A percentile compares a stretch with the other conserved stretches of the same genome.
Evolutionary conservation across 2,888 invertebrate genomes (phyloP).

Genomic region (Chrysolina americana): DNA sequence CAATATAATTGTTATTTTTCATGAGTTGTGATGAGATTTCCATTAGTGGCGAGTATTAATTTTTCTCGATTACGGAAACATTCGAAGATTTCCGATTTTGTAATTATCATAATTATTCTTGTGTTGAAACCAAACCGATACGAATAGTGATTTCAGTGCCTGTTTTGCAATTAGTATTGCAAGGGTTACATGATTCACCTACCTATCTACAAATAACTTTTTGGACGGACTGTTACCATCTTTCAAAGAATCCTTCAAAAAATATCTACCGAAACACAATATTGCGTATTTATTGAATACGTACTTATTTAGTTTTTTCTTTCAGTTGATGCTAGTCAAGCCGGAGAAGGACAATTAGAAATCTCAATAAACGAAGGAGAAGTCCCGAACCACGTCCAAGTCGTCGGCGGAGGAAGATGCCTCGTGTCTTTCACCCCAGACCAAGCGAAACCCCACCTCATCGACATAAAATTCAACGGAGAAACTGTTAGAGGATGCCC

Average conservation of each 20-base stretch:
- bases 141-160: too few species aligned
- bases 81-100: too few species aligned
- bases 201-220: too few species aligned
- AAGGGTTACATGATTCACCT: too few species aligned
- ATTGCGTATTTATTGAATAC: constrained; percentile 18
- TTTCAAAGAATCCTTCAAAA: neutral
- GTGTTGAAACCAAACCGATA: too few species aligned
- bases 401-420: constrained; percentile 95
- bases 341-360: constrained; percentile 99
- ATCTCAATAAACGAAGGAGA: constrained; percentile 99
- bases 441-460: constrained; percentile 89
- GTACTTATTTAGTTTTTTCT: constrained; percentile 50
- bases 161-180: too few species aligned
- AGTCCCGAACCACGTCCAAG: constrained; percentile 98
- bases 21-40: too few species aligned
- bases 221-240: neutral
- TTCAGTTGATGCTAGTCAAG: constrained; percentile 97
- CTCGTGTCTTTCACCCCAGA: constrained; percentile 96
- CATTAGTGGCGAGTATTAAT: too few species aligned
- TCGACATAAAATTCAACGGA: constrained; percentile 96
- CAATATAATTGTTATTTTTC: too few species aligned
- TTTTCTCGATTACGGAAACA: too few species aligned
- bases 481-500: constrained; percentile 94
- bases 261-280: constrained; percentile 28
- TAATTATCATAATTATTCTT: too few species aligned